Percentiles rank a stretch among this genome's conserved stretches.
These are phyloP conservation scores for Ascidia mentula DNA, from an alignment of 23 tunicate genomes.

Conservation along the genomic window DNA sequence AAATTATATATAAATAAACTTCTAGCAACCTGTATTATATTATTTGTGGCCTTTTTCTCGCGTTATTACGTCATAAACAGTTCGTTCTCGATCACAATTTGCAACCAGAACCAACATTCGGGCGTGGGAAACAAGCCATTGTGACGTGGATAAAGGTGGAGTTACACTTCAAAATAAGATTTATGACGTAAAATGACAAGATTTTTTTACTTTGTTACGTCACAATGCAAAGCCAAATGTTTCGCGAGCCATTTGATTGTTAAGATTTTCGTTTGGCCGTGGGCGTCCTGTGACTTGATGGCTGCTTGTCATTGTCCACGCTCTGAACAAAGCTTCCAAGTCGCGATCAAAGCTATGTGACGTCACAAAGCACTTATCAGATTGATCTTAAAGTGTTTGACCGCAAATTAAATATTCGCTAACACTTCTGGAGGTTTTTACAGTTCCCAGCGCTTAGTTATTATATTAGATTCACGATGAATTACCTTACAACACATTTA, in stretches of 20 bases:
- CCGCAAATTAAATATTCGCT: no score
- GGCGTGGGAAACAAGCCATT: background rate
- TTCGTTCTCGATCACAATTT: background rate
- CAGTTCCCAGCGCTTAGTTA: no score
- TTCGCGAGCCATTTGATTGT: background rate
- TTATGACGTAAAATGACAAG: conserved; percentile 11
- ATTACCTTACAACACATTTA: no score
- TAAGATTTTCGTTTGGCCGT: background rate
- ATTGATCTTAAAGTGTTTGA: no score
- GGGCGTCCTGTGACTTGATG: background rate
- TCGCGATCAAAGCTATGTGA: conserved; percentile 8
- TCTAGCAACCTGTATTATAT: background rate
- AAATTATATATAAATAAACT: no score
- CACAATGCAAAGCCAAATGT: background rate
- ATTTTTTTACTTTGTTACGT: no score
- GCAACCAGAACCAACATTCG: background rate
- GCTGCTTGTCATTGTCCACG: background rate
- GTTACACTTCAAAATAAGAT: background rate
- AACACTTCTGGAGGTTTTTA: no score
- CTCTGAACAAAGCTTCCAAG: background rate
- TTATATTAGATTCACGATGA: no score
- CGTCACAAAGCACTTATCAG: conserved; percentile 11
- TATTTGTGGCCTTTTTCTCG: background rate
- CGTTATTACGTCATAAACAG: background rate
- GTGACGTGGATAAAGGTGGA: conserved; percentile 8